Base-by-base conservation (phyloP, 2,797 vertebrate genomes). In the Cuniculus paca region DNA sequence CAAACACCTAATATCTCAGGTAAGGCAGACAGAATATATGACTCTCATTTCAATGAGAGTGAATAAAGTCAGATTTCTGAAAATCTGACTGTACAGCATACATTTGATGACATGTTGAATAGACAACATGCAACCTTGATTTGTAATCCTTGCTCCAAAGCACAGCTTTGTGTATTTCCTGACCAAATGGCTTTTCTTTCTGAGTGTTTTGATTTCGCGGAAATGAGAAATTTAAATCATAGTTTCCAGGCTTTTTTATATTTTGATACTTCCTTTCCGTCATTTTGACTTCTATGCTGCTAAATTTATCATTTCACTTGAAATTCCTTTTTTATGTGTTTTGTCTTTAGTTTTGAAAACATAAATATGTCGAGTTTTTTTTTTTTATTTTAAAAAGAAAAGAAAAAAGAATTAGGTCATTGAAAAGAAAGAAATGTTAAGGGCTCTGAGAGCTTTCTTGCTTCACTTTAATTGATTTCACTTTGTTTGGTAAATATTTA, bases 201-300 rank as follows among this genome's bases (percentile, higher is more conserved):
- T 28, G 20, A 19, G 6, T 36, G 72, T 91, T 39, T 39, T 75
- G 24, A 75, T 52, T 91, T 4, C 26, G 63, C 5, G 48, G 22
- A 96, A n/a, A 36, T 65, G 24, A 82, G 6, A 89, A 77, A 84
- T 65, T 95, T 90, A 93, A 95, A 60, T n/a, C 36, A 58, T 6
- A 60, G 34, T 70, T 83, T 87, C 50, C 6, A 75, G 68, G 17
- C 16, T 93, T 39, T 5, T 56, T 34, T 48, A 1, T 34, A 84
- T 63, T 93, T 93, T 34, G 72, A n/a, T n/a, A 8, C 2, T 36
- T 65, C 20, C 31, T 83, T 91, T 48, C 68, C 83, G n/a, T 26
- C 26, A 36, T 93, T 42, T 89, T 89, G 63, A 75, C 4, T 87
- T 58, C 14, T 17, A 20, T 84, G 48, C 4, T 39, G 19, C 11